Conservation (phyloP, 1,140 invertebrate species). For the Phocides pigmalion region DNA sequence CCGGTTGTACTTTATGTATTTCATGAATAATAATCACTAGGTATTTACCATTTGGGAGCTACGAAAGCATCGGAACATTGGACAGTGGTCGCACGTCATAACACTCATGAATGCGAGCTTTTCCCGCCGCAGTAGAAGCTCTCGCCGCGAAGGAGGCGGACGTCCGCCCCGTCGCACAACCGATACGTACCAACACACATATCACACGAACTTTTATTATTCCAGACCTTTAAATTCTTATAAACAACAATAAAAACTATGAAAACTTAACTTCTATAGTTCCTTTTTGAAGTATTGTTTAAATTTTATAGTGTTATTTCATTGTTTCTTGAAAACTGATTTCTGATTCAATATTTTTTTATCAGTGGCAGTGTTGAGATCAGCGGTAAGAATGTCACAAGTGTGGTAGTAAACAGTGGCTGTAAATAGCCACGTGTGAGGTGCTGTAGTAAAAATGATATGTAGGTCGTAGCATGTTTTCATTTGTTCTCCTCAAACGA, state of each 20-base stretch:
- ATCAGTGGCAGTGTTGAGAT: neutral
- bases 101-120: slow-evolving; percentile 15
- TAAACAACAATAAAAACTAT: neutral
- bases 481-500: slow-evolving; percentile 3
- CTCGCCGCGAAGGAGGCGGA: slow-evolving; percentile 33
- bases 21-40: slow-evolving; percentile 11
- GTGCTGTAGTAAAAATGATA: neutral
- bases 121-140: slow-evolving; percentile 41
- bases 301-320: slow-evolving; percentile 3
- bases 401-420: slow-evolving; percentile 22
- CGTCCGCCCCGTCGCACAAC: slow-evolving; percentile 18
- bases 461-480: slow-evolving; percentile 16
- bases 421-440: slow-evolving; percentile 21
- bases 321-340: neutral
- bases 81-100: slow-evolving; percentile 11
- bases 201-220: slow-evolving; percentile 30
- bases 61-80: neutral
- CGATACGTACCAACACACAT: slow-evolving; percentile 6
- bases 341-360: neutral
- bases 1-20: slow-evolving; percentile 2
- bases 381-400: slow-evolving; percentile 13
- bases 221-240: neutral
- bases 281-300: neutral
- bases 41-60: neutral
- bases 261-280: neutral